Conservation (phyloP, 2,797 vertebrate species). For the Potorous gilbertii region DNA sequence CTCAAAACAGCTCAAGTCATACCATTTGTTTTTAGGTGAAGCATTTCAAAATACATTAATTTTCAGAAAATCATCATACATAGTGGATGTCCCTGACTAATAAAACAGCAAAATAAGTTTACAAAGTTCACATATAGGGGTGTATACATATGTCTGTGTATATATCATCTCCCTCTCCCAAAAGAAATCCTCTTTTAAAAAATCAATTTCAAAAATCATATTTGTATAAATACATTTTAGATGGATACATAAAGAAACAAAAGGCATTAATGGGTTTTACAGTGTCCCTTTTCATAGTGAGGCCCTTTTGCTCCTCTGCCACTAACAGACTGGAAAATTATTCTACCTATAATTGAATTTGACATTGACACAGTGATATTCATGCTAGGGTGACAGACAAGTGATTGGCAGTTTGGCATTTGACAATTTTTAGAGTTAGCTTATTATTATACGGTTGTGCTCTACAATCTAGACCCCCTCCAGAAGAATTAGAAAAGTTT, state of each 20-base stretch:
- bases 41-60: conserved; percentile 30
- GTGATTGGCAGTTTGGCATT: conserved; percentile 76
- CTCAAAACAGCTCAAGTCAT: conserved; percentile 67
- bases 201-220: conserved; percentile 23
- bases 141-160: background rate
- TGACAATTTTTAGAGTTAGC: conserved; percentile 71
- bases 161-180: background rate
- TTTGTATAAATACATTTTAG: conserved; percentile 41
- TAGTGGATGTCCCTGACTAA: conserved; percentile 19
- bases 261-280: conserved; percentile 41
- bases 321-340: conserved; percentile 78
- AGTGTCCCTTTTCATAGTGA: background rate
- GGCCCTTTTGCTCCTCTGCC: conserved; percentile 28
- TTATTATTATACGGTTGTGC: conserved; percentile 76
- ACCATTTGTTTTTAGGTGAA: conserved; percentile 55
- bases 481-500: conserved; percentile 71
- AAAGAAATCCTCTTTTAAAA: background rate
- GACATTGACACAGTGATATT: conserved; percentile 70
- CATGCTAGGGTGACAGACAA: conserved; percentile 63
- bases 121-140: background rate
- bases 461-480: conserved; percentile 69
- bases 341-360: conserved; percentile 74
- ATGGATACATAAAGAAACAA: conserved; percentile 60
- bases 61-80: conserved; percentile 48
- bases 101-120: background rate